Base-by-base conservation (phyloP, 2,888 invertebrate species). In the Proisotoma minuta region DNA sequence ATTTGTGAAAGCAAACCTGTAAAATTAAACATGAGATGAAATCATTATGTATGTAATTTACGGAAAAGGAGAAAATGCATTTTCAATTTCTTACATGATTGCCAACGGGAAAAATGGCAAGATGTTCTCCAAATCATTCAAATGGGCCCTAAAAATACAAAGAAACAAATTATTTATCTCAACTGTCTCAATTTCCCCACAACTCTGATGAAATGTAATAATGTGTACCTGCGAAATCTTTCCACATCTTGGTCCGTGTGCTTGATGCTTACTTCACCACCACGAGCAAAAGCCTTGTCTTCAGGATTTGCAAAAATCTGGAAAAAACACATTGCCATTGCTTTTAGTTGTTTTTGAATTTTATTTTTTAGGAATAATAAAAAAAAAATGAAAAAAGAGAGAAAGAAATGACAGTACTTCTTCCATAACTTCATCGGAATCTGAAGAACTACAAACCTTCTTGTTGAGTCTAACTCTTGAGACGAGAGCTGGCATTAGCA, bases 71-170 rank as follows among this genome's bases (percentile, higher is more conserved):
- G n/a, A n/a, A n/a, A n/a, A n/a, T n/a, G n/a, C n/a, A n/a, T n/a
- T n/a, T n/a, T n/a, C n/a, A n/a, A n/a, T n/a, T n/a, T n/a, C n/a
- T n/a, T n/a, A 88, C 62, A 84, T 75, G 2, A 83, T 80, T 2
- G 82, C 84, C 34, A 84, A 76, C 10, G 85, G 73, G 76, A 85
- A 80, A 75, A 86, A 87, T 0, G 83, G 79, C 0, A 84, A 81
- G 59, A 87, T 86, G 76, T 86, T 87, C 77, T 88, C 87, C 77
- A 87, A 75, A 75, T 88, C 87, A 74, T 88, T 88, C 72, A 82
- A 79, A 75, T 87, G 86, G 12, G 85, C 86, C 73, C 86, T 86
- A 76, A 8, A 78, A 78, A 4, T 18, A 58, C 15, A 23, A 50
- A 24, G 23, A 1, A 20, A 48, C 5, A 2, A 3, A 20, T 3